Evolutionary conservation across 2,797 vertebrate genomes (phyloP), one percentile per base, ranked within the genome.

Genomic region (Periparus ater): DNA sequence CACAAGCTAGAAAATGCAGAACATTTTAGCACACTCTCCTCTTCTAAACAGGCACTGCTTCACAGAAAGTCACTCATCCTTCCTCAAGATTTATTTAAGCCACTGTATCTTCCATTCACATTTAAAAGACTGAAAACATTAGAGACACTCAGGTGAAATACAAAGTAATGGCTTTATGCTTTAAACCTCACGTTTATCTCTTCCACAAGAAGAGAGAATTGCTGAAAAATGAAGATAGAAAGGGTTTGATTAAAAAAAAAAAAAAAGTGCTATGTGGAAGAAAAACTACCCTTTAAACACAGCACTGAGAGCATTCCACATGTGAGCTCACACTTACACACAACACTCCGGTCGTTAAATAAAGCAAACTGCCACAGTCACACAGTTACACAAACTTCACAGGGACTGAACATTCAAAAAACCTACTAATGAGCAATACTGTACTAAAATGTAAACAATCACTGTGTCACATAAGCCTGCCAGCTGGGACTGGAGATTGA

Each of bases 341-440:
- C 68, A 76, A 89, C 81, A 88, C 79, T 81, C 61, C 16, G 15
- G 68, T 34, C 2, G 0, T 91, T 96, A 93, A 90, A 96, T 62
- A 89, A 92, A 94, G 95, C 96, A 95, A 96, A 94, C 88, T 91
- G 93, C 87, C 95, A 95, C 95, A 97, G 92, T 81, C 96, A 96
- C 97, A 88, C 22, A 0, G 47, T 74, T 68, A 93, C 94, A 62
- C 67, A 83, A 87, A 88, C 81, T 94, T 91, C 93, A 95, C 4
- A 79, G 58, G 76, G 62, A 81, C 60, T 75, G 51, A 40, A 96
- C 89, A 91, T 92, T 95, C 96, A 96, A 86, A 77, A 94, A 91
- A 84, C 67, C 93, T 74, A 94, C 63, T 63, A 40, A 91, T 42
- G 54, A 93, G 74, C 93, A 95, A 93, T 92, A 93, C 68, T 94